Evolutionary conservation across 2,113 vertebrate genomes (phyloP), one percentile per base, ranked within the genome.

Genomic region (Naja naja): DNA sequence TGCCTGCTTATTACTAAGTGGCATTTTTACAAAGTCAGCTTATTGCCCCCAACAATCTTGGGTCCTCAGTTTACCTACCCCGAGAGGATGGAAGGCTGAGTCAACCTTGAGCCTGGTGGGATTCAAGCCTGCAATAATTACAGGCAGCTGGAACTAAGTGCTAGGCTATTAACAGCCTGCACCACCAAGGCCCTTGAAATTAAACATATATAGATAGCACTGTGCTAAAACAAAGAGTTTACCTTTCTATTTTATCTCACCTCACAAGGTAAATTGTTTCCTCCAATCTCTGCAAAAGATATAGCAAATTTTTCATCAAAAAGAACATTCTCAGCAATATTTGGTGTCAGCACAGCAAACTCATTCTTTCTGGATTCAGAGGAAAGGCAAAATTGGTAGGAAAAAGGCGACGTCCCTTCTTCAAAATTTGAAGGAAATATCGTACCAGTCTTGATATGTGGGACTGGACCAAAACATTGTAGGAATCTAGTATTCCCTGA

Each of bases 341-440:
- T 96, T 39, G 89, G 94, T 58, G 92, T 92, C n/a, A 96, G 89
- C n/a, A 96, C 96, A 69, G 93, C 91, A 93, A 95, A 95, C 2
- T 97, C 95, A 39, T 94, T 94, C 85, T 95, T 96, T 92, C 93
- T 93, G 7, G 93, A 55, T 2, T 94, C 93, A 1, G 94, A 95
- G 0, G 90, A 86, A 55, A 95, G 60, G 0, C 92, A 96, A 16
- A 92, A 47, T 49, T 92, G 91, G 39, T 69, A 88, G 22, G 91
- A 92, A 64, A 88, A 92, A 53, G 91, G 56, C 91, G 86, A 85
- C 2, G 54, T 89, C 54, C 92, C 92, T 49, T 93, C 74, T 93
- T 92, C 86, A 96, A 93, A 96, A 56, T 89, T 93, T 11, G 93
- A 81, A 0, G 55, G 88, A 93, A 93, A 60, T 6, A 49, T 64